phyloP scores from a whole-genome alignment of 2,797 vertebrate genomes.

The Malurus leucopterus region DNA sequence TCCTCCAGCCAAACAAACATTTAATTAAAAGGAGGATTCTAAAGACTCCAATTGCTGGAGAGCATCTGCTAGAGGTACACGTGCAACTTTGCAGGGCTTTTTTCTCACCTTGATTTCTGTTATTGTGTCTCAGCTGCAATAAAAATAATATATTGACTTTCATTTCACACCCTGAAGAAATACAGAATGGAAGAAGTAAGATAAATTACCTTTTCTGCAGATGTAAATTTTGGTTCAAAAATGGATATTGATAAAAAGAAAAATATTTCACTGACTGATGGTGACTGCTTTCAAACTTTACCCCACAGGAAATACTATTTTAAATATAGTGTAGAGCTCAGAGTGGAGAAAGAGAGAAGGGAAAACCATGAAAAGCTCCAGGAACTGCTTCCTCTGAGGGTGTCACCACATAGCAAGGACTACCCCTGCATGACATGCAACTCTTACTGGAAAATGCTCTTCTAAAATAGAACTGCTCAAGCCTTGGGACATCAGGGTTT shows the following conservation, averaged over 20 bases:
- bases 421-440: neutral
- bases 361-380: neutral
- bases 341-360: neutral
- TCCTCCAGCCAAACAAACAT: neutral
- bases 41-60: neutral
- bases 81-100: neutral
- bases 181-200: neutral
- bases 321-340: neutral
- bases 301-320: neutral
- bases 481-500: neutral
- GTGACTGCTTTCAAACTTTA: neutral
- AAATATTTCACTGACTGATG: neutral
- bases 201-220: neutral
- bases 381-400: neutral
- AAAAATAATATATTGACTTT: neutral
- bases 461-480: neutral
- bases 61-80: neutral
- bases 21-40: neutral
- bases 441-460: neutral
- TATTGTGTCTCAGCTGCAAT: neutral
- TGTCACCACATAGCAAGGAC: neutral
- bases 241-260: neutral
- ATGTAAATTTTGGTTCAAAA: neutral
- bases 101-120: neutral
- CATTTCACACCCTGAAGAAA: constrained; percentile 1